Evolutionary conservation across 1,140 invertebrate genomes (phyloP), one percentile per base, ranked within the genome.

Genomic region (Danaus melanippus): DNA sequence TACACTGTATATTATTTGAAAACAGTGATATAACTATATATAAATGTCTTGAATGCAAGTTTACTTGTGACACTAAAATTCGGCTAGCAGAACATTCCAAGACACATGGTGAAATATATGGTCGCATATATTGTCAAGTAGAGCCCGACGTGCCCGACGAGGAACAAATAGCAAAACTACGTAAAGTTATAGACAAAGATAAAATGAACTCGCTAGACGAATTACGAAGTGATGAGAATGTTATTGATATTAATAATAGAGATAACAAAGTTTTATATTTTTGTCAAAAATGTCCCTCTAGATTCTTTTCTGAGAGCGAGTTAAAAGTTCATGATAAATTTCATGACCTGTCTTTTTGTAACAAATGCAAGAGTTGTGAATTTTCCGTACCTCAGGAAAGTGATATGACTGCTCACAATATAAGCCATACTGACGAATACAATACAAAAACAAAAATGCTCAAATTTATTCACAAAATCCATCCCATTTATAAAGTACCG

Each of bases 371-470:
- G 50, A 90, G 89, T 73, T 96, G 95, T 70, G 92, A 92, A n/a
- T 96, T 94, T 74, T 90, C 93, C 0, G 91, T 93, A 0, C 82
- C 90, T 0, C 91, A 94, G 64, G 89, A 91, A 57, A 87, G 88
- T 1, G 90, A 95, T 70, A 80, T 96, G 9, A 72, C 89, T n/a
- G 89, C 91, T 5, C 95, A 97, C 80, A 85, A 89, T 3, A 90
- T 91, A 65, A 94, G 96, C 0, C 96, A 97, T 75, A 91, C 92
- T 5, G 88, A 90, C 7, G 93, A 95, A 65, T 97, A 97, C 79
- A 91, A 95, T 79, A 90, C 93, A 45, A 90, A 93, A 67, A 95
- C 93, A 2, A 91, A 91, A 70, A 89, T 90, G 60, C 79, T 96
- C 21, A 88, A 93, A 52, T 88, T 89, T n/a, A 84, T 91, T 17